Evolutionary conservation across 2,113 vertebrate genomes (phyloP), one percentile per base, ranked within the genome.

Genomic region (Gymnobelideus leadbeateri): DNA sequence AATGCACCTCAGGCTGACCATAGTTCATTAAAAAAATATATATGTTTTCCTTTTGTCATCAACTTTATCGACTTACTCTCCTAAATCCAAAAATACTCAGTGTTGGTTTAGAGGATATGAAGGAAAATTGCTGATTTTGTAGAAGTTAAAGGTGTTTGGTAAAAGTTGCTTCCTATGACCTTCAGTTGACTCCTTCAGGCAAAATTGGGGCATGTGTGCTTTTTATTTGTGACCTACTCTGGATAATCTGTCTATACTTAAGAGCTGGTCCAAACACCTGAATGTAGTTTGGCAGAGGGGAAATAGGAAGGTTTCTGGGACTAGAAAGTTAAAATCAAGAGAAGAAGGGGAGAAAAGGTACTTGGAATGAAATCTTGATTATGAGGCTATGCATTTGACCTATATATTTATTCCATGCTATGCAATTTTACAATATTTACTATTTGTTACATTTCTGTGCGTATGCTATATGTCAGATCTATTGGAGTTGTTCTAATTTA

Each of bases 31-130:
- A 96, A 97, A 94, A 77, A 37, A 54, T 55, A 91, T 55, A 12
- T 92, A n/a, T 93, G n/a, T 92, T 94, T 97, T 95, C 84, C 95
- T 95, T 92, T 92, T 54, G 16, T 93, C 89, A 93, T 96, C 94
- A 89, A 23, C 21, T 96, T 96, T 91, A 89, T 93, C 51, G 94
- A 96, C 54, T 23, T 84, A 84, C 68, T 84, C 68, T 84, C 68
- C 68, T 84, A 43, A 84, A 84, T 84, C 68, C 92, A 91, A 57
- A 90, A 93, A 57, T 89, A 61, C 89, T 93, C 89, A 14, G 51
- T 50, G 93, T 25, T 93, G 25, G 10, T 92, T 96, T 94, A 46
- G 57, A 93, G 52, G 92, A 77, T n/a, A n/a, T 47, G 51, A 96
- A 92, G 89, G 55, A 89, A 97, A 94, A 91, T 51, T 94, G 92